These are phyloP conservation scores for Cancer borealis DNA, from an alignment of 2,888 invertebrate species.

Conservation along the genomic window DNA sequence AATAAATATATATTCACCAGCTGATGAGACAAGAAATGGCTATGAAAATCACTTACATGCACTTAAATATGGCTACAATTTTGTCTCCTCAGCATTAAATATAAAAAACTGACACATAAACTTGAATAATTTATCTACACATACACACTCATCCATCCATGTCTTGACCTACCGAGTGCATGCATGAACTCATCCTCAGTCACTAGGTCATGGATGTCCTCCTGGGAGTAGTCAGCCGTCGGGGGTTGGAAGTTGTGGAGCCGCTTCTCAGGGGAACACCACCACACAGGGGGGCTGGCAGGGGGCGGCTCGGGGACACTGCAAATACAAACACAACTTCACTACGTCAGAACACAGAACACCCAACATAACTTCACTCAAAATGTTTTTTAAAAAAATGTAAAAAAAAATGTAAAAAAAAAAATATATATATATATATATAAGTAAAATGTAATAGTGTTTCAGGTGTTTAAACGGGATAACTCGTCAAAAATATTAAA, in stretches of 20 bases:
- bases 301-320: constrained; percentile 33
- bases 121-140: background rate
- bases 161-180: constrained; percentile 58
- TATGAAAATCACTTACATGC: no score
- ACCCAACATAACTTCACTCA: background rate
- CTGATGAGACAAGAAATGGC: no score
- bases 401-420: no score
- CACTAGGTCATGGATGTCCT: constrained; percentile 72
- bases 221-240: constrained; percentile 65
- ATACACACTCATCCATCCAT: no score
- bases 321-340: background rate
- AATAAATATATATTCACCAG: no score
- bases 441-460: no score
- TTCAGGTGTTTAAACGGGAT: no score
- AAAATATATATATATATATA: no score
- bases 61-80: background rate
- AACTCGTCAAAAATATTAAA: no score
- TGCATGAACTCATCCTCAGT: constrained; percentile 74
- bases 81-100: background rate
- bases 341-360: background rate
- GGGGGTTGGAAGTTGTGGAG: constrained; percentile 68
- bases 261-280: constrained; percentile 68
- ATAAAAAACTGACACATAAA: background rate
- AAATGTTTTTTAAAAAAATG: no score
- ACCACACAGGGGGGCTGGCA: constrained; percentile 49